Base-by-base conservation (phyloP, 2,888 invertebrate species). In the Tuberolachnus salignus region DNA sequence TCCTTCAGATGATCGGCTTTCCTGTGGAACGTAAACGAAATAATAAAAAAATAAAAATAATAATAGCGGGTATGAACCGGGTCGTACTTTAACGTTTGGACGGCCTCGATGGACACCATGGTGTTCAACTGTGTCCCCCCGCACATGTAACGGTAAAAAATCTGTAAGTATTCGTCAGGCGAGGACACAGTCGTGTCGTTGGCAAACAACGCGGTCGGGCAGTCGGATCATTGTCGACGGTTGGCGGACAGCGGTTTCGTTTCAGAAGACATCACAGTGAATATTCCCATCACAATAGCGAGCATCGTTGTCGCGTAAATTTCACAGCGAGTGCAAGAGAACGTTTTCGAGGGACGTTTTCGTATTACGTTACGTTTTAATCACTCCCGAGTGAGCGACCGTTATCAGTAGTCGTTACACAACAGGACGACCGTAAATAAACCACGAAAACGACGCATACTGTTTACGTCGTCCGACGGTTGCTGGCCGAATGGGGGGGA, bases 91-190 rank as follows among this genome's bases (percentile, higher is more conserved):
- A 92, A 87, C 87, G 91, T 91, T 87, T 92, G 91, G 83, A 91
- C 89, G 85, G 92, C 92, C 84, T 91, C 91, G 86, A 91, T 91
- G 86, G 91, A 88, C 85, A 91, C 91, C 92, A 92, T 92, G 86
- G 86, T 34, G 3, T 89, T 42, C 42, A 26, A 13, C 34, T 19
- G 55, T 44, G 23, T 64, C 16, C 6, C 16, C 57, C 34, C 67
- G 49, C 34, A 78, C 75, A 78, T 78, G 67, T 34, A 69, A 78
- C 55, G 16, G 34, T 23, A 26, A 57, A 19, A n/a, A 46, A n/a
- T n/a, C n/a, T n/a, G n/a, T 21, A n/a, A 10, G 16, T 21, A 51
- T 16, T 11, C n/a, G 8, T 59, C 34, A 49, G 16, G 34, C 34
- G 1, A 26, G 10, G 42, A 34, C 53, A 53, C 34, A 13, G 34